Evolutionary conservation across 1,140 invertebrate genomes (phyloP), one percentile per base, ranked within the genome.

Genomic region (Drosophila pseudoananassae): DNA sequence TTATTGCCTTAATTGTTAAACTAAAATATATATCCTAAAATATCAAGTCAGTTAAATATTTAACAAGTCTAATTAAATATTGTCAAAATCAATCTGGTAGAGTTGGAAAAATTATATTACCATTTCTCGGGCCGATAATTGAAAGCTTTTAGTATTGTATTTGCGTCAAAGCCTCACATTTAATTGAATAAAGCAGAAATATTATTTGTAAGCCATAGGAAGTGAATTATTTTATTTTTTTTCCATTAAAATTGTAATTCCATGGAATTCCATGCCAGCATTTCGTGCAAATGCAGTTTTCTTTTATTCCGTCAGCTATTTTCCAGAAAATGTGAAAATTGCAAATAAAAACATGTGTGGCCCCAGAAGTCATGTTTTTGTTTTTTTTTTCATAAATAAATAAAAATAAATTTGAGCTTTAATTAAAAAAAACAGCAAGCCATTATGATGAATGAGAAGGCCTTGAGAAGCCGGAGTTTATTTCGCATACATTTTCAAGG

Each of bases 181-280:
- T 36, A 36, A 36, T 36, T 36, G 12, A 36, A 36, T 36, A 36
- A 36, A 36, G 10, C 12, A 4, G 12, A 36, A 12, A 36, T 36
- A 12, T 10, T 36, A 36, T 36, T 36, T 36, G 33, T 10, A 36
- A 36, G 33, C 15, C 14, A 6, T n/a, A 43, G 38, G 38, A 43
- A 43, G 6, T 43, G 14, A 8, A 7, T 43, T 17, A 4, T 43
- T 43, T 40, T 43, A 15, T 17, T 43, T 14, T 17, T 15, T n/a
- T 14, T 40, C 38, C 9, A 31, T 31, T 31, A 40, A 14, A 40
- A 40, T 40, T 40, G 38, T 40, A 40, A 40, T 40, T 40, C 38
- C 38, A 4, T 40, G 38, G 5, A 40, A 40, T 40, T 12, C 8
- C 10, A 2, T 43, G 12, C 12, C 33, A 33, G 9, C 31, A 3